Conservation (phyloP, 2,797 vertebrate genomes). For the Anableps anableps region DNA sequence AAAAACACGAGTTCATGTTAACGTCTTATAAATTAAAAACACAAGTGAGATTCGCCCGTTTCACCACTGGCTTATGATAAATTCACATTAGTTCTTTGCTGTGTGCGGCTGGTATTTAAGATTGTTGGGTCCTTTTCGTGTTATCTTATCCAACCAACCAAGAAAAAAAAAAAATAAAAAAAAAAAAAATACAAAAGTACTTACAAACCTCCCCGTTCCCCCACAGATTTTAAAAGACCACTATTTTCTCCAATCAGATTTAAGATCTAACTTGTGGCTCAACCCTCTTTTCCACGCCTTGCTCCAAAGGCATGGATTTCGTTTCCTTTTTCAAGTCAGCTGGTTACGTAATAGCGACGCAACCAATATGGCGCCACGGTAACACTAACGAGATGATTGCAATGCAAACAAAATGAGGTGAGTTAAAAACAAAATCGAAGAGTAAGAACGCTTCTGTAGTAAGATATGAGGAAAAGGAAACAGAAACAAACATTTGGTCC, state of each 20-base stretch:
- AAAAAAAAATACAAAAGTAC: no score
- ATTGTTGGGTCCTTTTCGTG: not conserved
- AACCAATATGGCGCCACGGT: conserved; percentile 57
- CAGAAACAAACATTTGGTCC: not conserved
- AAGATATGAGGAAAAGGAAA: not conserved
- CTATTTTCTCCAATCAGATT: not conserved
- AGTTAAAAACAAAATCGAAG: not conserved
- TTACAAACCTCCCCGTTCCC: no score
- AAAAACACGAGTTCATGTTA: not conserved
- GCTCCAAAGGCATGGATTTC: not conserved
- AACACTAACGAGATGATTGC: not conserved
- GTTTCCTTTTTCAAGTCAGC: not conserved
- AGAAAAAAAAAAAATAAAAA: no score
- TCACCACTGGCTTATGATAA: not conserved
- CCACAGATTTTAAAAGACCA: no score
- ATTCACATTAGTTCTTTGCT: no score
- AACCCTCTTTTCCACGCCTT: not conserved
- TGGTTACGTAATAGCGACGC: not conserved
- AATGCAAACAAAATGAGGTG: conserved; percentile 64
- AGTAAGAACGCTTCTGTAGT: rapidly evolving
- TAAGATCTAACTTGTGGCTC: not conserved
- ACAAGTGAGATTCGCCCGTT: not conserved
- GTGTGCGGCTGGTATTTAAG: not conserved
- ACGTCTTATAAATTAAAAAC: not conserved
- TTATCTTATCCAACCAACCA: not conserved